These are phyloP conservation scores for Drosophila cyrtoloma DNA, from an alignment of 2,888 invertebrate species.

Conservation along the genomic window DNA sequence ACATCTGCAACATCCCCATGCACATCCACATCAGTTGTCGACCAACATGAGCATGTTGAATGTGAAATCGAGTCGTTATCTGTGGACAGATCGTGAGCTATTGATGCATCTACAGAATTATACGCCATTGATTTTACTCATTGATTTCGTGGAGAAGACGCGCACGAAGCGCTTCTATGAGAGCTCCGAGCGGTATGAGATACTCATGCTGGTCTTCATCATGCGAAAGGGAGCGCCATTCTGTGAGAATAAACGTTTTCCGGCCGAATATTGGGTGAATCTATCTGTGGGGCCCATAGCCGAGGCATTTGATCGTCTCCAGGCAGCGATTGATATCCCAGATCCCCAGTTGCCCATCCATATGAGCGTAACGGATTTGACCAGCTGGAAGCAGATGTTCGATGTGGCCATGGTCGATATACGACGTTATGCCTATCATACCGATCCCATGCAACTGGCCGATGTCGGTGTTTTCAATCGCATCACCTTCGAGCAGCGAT, in stretches of 20 bases:
- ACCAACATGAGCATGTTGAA: constrained; percentile 67
- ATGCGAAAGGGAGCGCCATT: constrained; percentile 81
- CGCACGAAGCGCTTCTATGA: constrained; percentile 82
- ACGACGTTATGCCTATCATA: constrained; percentile 75
- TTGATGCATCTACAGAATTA: constrained; percentile 82
- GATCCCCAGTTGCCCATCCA: constrained; percentile 81
- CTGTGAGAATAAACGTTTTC: constrained; percentile 82
- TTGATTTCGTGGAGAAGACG: constrained; percentile 82
- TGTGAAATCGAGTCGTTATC: constrained; percentile 65
- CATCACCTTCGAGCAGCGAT: constrained; percentile 75
- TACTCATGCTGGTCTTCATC: constrained; percentile 80
- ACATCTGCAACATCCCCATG: constrained; percentile 41
- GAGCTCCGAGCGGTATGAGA: constrained; percentile 81
- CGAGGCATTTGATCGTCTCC: constrained; percentile 78
- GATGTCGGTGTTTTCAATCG: constrained; percentile 80
- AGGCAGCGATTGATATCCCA: constrained; percentile 79
- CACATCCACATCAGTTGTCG: constrained; percentile 44
- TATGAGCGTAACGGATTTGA: constrained; percentile 81
- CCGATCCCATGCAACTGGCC: constrained; percentile 77
- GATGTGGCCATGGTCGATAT: constrained; percentile 79
- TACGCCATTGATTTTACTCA: constrained; percentile 77
- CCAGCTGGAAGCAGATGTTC: constrained; percentile 82
- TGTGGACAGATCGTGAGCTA: constrained; percentile 80
- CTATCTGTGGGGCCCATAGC: constrained; percentile 79
- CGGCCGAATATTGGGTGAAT: constrained; percentile 83